A percentile compares a stretch with the other conserved stretches of the same genome.
These are phyloP conservation scores for Solenopsis fugax DNA, from an alignment of 1,140 invertebrate genomes.

Conservation along the genomic window DNA sequence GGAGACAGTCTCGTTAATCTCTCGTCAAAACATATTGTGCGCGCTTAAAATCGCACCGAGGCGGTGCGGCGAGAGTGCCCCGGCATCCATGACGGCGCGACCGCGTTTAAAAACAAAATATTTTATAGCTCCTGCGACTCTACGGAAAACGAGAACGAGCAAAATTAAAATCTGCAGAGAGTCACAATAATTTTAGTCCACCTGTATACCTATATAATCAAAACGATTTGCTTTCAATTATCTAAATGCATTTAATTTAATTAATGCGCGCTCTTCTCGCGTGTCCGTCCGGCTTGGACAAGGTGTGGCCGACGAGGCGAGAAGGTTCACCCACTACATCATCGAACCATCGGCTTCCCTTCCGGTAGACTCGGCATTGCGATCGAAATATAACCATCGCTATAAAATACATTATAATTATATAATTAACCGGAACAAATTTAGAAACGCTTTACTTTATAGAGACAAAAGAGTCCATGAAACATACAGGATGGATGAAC, in stretches of 20 bases:
- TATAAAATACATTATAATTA: background rate
- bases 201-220: background rate
- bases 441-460: background rate
- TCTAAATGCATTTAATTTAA: constrained; percentile 1
- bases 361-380: background rate
- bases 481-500: background rate
- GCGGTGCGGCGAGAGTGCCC: background rate
- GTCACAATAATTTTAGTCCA: background rate
- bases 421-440: background rate
- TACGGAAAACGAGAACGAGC: no score
- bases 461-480: background rate
- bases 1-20: constrained; percentile 75
- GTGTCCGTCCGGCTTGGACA: no score
- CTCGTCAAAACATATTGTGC: constrained; percentile 75
- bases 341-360: constrained; percentile 2
- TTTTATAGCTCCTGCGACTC: background rate
- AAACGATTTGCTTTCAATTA: background rate
- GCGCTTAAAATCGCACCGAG: constrained; percentile 65
- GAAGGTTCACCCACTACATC: constrained; percentile 12
- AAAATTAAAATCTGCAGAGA: background rate
- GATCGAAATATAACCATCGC: background rate
- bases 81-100: background rate
- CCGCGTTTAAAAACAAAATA: constrained; percentile 24
- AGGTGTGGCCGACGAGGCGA: constrained; percentile 18
- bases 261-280: constrained; percentile 25